A percentile compares a stretch with the other conserved stretches of the same genome.
These are phyloP conservation scores for Clostera curtula DNA, from an alignment of 2,888 invertebrate species.

Conservation along the genomic window DNA sequence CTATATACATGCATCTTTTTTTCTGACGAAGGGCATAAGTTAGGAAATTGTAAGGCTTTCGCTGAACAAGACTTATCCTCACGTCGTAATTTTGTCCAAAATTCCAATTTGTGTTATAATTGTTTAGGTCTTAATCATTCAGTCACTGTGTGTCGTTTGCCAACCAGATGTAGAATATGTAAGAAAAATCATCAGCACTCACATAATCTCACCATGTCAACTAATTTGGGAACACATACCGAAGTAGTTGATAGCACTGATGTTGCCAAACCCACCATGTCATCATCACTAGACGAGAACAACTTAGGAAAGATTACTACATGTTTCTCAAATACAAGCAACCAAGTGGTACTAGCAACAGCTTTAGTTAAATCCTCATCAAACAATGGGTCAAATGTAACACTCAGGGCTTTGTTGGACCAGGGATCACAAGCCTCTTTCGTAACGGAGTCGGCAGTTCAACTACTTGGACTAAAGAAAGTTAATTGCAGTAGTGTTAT, in stretches of 20 bases:
- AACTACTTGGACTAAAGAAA: not conserved
- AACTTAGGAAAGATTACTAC: not conserved
- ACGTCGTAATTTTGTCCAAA: not conserved
- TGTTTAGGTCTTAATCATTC: not conserved
- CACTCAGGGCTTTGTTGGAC: not conserved
- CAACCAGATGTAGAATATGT: not conserved
- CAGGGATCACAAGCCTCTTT: slow-evolving; percentile 1
- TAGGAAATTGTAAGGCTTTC: not conserved
- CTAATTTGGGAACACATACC: no score
- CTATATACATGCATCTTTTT: no score
- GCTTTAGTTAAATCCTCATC: not conserved
- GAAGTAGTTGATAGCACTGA: not conserved
- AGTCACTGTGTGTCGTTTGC: not conserved
- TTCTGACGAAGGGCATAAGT: not conserved
- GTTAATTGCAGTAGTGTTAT: no score
- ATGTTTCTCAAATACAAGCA: not conserved
- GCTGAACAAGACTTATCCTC: not conserved
- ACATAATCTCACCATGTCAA: no score
- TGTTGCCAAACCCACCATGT: not conserved
- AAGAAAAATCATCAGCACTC: not conserved
- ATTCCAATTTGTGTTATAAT: not conserved
- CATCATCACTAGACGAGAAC: not conserved
- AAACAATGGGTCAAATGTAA: not conserved
- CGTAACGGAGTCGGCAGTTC: not conserved
- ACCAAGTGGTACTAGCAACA: not conserved